phyloP scores from a whole-genome alignment of 2,797 vertebrate genomes.

The Rousettus madagascariensis region DNA sequence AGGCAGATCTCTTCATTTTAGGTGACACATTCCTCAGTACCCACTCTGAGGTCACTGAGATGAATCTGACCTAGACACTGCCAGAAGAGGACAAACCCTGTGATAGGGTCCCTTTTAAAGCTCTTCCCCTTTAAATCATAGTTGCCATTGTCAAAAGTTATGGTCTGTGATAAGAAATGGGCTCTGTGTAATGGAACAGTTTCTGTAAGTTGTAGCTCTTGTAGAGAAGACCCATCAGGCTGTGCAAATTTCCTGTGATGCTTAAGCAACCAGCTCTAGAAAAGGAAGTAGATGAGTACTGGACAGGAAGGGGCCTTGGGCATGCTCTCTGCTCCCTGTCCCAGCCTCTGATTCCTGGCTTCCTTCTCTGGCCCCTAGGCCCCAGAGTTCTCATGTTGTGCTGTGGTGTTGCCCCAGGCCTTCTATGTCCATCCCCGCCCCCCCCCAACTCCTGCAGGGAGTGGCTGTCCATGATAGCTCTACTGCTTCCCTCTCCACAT shows the following conservation, averaged over 20 bases:
- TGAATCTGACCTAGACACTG: neutral
- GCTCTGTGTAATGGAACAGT: neutral
- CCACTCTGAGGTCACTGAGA: neutral
- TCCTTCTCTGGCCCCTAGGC: neutral
- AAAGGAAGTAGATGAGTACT: neutral
- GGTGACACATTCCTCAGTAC: neutral
- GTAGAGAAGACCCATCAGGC: neutral
- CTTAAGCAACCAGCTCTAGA: neutral
- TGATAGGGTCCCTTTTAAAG: neutral
- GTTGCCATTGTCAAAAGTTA: neutral
- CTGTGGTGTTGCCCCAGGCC: too few species aligned
- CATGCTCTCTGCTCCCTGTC: neutral
- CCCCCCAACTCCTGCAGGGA: too few species aligned
- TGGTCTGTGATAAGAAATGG: neutral
- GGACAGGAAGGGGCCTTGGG: neutral
- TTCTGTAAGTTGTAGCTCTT: neutral
- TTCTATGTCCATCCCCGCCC: too few species aligned
- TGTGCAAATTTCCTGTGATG: neutral
- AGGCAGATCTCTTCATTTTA: neutral
- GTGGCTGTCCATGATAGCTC: neutral
- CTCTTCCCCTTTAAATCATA: neutral
- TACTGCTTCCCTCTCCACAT: neutral
- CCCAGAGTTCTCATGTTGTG: neutral
- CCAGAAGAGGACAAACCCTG: neutral
- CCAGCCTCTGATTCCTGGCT: neutral